Base-by-base conservation (phyloP, 1,140 invertebrate species). In the Pogonognathellus flavescens region DNA sequence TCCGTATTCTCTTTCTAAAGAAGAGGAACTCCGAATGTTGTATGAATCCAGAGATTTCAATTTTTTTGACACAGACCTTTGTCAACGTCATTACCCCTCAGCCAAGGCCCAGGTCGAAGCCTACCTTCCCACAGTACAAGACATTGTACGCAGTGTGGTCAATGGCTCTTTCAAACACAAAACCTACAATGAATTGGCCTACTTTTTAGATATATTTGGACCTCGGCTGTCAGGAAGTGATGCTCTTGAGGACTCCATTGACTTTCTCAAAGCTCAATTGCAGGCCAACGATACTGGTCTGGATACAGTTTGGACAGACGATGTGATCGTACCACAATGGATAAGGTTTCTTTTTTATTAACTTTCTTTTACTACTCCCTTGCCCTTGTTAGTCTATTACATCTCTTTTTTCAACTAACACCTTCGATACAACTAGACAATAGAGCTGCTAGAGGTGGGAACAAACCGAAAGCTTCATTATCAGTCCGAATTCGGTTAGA, bases 201-300 rank as follows among this genome's bases (percentile, higher is more conserved):
- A 91, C 41, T 95, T 96, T 89, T 93, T 94, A 0, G 95, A 96
- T 89, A 93, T 91, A 82, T 96, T 95, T 91, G 95, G 95, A 5
- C 91, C 92, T 7, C 91, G 95, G 83, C 90, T 94, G 50, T 91
- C 93, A 1, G 95, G 95, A 0, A 93, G 93, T 0, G 85, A 92
- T 84, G 91, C 90, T 85, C 91, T 95, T 13, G 94, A 95, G 90
- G 90, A 93, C 82, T 91, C 94, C 1, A 96, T 95, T 85, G 94
- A 95, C 91, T 94, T 94, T 88, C 93, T 94, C 90, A 88, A 95
- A 52, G 88, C 93, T 53, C 90, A 92, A 62, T 92, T 93, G 70
- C 89, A 89, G 60, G 81, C 90, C 25, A 90, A 92, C 87, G 91
- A 90, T 25, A 90, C 91, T 87, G 91, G 90, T 16, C 89, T 94